Conservation (phyloP, 2,113 vertebrate species). For the Patagioenas fasciata region DNA sequence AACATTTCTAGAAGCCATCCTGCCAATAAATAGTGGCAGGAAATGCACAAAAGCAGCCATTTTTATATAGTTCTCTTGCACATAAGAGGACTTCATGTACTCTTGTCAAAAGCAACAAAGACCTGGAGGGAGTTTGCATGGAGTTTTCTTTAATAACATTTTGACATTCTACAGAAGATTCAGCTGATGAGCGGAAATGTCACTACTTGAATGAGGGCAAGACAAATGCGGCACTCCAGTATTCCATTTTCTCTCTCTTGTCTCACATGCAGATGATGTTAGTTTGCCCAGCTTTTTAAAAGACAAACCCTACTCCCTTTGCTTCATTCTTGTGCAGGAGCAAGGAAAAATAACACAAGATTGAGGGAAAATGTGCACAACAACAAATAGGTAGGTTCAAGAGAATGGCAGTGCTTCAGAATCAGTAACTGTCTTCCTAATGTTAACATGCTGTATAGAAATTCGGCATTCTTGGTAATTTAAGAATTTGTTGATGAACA, state of each 20-base stretch:
- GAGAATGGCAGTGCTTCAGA: not conserved
- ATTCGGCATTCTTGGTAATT: not conserved
- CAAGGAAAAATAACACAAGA: not conserved
- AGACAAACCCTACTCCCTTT: not conserved
- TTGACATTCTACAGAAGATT: not conserved
- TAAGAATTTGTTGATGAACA: not conserved
- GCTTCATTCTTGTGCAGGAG: not conserved
- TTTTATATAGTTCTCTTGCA: not conserved
- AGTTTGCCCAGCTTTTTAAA: not conserved
- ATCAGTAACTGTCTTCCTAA: not conserved
- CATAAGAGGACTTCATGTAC: not conserved
- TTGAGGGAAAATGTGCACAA: rapidly evolving
- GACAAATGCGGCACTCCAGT: rapidly evolving
- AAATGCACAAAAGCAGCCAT: not conserved
- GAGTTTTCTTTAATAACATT: not conserved
- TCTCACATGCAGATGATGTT: not conserved
- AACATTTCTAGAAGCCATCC: not conserved
- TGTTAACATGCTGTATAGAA: rapidly evolving
- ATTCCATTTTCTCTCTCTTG: not conserved
- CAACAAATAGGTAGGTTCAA: not conserved
- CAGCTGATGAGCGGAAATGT: not conserved
- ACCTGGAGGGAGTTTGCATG: not conserved
- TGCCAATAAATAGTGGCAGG: constrained; percentile 27
- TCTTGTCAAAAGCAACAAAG: not conserved
- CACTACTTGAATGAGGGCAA: not conserved